Percentiles rank a stretch among this genome's conserved stretches.
phyloP scores from a whole-genome alignment of 2,888 invertebrate genomes.

The Agriopis marginaria region DNA sequence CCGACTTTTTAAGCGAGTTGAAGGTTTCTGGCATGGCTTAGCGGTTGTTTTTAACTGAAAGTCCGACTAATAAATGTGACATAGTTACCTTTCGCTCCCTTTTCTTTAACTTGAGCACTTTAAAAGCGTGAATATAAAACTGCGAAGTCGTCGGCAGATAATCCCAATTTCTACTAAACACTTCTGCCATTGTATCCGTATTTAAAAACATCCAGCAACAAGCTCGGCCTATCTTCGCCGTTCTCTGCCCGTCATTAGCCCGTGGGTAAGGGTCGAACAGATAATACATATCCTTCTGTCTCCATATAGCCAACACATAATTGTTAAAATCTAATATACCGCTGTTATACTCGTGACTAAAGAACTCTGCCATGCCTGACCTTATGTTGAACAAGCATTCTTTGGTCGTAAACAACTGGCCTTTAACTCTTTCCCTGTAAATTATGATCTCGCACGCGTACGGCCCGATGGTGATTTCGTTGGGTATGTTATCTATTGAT shows the following conservation, averaged over 20 bases:
- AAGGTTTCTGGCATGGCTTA: no score
- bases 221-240: conserved; percentile 85
- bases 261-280: conserved; percentile 89
- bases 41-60: no score
- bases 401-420: conserved; percentile 79
- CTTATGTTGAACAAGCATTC: conserved; percentile 83
- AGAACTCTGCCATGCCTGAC: conserved; percentile 81
- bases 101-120: conserved; percentile 84
- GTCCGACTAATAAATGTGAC: no score
- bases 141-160: conserved; percentile 77
- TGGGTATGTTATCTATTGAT: conserved; percentile 84
- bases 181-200: conserved; percentile 84
- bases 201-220: conserved; percentile 88
- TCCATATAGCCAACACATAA: conserved; percentile 87
- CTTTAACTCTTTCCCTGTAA: conserved; percentile 81
- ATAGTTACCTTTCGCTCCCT: conserved; percentile 66
- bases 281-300: conserved; percentile 88
- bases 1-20: no score
- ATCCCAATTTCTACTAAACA: conserved; percentile 83
- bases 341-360: conserved; percentile 79
- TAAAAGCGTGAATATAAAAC: conserved; percentile 87
- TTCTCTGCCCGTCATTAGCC: conserved; percentile 83
- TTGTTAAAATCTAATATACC: conserved; percentile 87
- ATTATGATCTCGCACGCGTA: conserved; percentile 86
- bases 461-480: conserved; percentile 84